Conservation (phyloP, 1,140 invertebrate species). For the Cydia pomonella region DNA sequence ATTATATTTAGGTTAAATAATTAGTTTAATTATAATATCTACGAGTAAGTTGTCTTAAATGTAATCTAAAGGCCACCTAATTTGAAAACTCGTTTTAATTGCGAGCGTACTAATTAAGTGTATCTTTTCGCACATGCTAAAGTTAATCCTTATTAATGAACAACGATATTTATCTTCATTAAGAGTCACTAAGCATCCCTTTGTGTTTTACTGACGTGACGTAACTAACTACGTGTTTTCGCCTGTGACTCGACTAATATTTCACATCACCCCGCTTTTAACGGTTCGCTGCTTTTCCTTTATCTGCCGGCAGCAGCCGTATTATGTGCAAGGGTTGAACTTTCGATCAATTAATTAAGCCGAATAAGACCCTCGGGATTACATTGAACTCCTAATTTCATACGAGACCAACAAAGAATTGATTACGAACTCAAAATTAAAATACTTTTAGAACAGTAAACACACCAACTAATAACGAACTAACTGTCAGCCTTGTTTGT, state of each 20-base stretch:
- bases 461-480: constrained; percentile 27
- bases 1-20: too few relatives aligned
- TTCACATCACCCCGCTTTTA: constrained; percentile 74
- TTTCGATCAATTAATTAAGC: constrained; percentile 79
- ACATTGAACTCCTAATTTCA: constrained; percentile 50
- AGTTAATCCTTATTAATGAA: constrained; percentile 75
- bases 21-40: too few relatives aligned
- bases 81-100: constrained; percentile 43
- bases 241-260: constrained; percentile 76
- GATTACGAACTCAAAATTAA: constrained; percentile 17
- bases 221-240: constrained; percentile 74
- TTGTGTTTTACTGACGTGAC: constrained; percentile 71
- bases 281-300: constrained; percentile 71
- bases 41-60: too few relatives aligned
- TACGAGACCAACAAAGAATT: constrained; percentile 67
- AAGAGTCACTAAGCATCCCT: constrained; percentile 75
- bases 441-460: constrained; percentile 31
- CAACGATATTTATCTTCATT: constrained; percentile 79
- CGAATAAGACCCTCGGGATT: constrained; percentile 62
- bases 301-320: constrained; percentile 73
- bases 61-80: constrained; percentile 6
- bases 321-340: constrained; percentile 75
- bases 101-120: constrained; percentile 48
- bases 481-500: constrained; percentile 47
- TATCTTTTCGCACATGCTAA: constrained; percentile 57